These are phyloP conservation scores for Microcebus tavaratra DNA, from an alignment of 2,113 vertebrate genomes.

Conservation along the genomic window DNA sequence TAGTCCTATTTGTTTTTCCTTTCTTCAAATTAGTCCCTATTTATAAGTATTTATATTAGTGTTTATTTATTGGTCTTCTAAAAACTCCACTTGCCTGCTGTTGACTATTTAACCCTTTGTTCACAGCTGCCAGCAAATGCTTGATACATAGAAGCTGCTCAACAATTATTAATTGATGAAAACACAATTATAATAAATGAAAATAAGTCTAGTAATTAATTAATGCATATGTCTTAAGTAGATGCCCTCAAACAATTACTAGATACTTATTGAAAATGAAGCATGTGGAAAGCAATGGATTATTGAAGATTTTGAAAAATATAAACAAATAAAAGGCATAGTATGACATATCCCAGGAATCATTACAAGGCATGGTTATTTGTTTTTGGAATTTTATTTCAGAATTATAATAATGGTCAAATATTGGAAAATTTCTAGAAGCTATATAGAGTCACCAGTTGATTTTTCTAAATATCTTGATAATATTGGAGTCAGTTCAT, in stretches of 20 bases:
- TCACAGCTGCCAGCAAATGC: not conserved
- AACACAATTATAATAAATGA: not conserved
- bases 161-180: not conserved
- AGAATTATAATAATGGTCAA: conserved; percentile 5
- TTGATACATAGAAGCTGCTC: not conserved
- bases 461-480: not conserved
- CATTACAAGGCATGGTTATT: not conserved
- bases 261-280: not conserved
- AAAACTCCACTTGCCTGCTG: not conserved
- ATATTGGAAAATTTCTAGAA: not conserved
- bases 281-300: not conserved
- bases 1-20: not conserved
- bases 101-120: not conserved
- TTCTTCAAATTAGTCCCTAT: not conserved
- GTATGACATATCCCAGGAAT: not conserved
- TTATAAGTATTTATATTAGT: not conserved
- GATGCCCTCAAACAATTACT: not conserved
- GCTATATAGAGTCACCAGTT: not conserved
- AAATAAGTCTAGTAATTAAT: not conserved
- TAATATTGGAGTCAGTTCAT: not conserved
- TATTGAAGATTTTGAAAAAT: conserved; percentile 13
- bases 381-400: conserved; percentile 17
- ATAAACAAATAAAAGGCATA: not conserved
- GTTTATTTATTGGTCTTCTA: not conserved
- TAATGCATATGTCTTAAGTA: not conserved